Conservation (phyloP, 2,113 vertebrate species). For the Phoenicopterus ruber region DNA sequence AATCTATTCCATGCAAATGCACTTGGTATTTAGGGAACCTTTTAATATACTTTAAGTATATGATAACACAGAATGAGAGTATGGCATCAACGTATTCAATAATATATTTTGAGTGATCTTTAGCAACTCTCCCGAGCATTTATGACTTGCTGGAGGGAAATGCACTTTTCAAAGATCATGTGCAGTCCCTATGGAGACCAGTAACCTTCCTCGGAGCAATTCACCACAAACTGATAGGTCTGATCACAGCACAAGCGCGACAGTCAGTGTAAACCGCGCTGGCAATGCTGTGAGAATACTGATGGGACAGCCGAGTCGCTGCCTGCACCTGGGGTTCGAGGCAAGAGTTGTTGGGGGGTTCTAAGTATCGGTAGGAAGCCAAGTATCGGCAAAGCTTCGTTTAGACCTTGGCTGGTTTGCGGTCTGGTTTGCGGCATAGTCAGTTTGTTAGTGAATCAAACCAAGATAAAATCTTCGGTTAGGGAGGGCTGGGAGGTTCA, state of each 20-base stretch:
- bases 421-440: not conserved
- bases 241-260: constrained; percentile 22
- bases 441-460: not conserved
- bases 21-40: constrained; percentile 42
- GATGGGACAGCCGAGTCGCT: constrained; percentile 40
- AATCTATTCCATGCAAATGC: not conserved
- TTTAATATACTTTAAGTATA: constrained; percentile 27
- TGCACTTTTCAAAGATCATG: constrained; percentile 60
- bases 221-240: constrained; percentile 21
- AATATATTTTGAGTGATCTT: constrained; percentile 57
- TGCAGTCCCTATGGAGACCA: constrained; percentile 58
- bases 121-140: constrained; percentile 43
- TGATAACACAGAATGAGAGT: constrained; percentile 7
- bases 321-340: not conserved
- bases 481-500: not conserved
- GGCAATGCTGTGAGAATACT: not conserved
- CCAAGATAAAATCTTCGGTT: not conserved
- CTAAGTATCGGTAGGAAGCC: not conserved
- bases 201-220: constrained; percentile 61
- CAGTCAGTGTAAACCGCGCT: not conserved
- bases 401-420: not conserved
- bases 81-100: not conserved
- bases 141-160: constrained; percentile 46
- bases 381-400: not conserved
- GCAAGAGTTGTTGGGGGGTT: not conserved